These are phyloP conservation scores for Novumbra hubbsi DNA, from an alignment of 2,797 vertebrate genomes.

Conservation along the genomic window DNA sequence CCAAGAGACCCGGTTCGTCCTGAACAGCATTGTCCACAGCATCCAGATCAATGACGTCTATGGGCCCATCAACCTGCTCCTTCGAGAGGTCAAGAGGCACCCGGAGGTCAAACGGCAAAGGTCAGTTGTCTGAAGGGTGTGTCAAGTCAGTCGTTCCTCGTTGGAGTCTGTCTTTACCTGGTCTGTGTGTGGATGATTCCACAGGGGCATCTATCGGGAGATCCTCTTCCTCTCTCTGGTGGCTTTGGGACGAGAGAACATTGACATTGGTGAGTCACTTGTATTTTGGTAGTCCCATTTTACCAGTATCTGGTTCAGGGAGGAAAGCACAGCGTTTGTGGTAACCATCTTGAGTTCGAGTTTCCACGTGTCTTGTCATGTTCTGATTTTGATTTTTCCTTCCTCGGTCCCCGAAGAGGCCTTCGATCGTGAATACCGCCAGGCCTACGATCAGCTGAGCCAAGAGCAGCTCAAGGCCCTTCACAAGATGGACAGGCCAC, in stretches of 20 bases:
- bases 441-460: conserved; percentile 82
- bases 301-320: not conserved
- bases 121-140: conserved; percentile 59
- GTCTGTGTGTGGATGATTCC: conserved; percentile 6
- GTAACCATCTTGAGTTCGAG: not conserved
- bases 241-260: conserved; percentile 92
- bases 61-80: conserved; percentile 86
- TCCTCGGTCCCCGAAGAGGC: conserved; percentile 78
- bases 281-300: not conserved
- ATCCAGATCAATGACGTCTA: conserved; percentile 93
- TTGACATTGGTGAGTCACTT: conserved; percentile 87
- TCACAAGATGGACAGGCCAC: conserved; percentile 83
- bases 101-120: conserved; percentile 85
- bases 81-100: conserved; percentile 73
- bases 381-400: not conserved
- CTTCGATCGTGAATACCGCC: conserved; percentile 90
- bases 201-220: conserved; percentile 93
- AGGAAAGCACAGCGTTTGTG: no score
- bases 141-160: not conserved
- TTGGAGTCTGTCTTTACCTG: no score
- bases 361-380: not conserved
- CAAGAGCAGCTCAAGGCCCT: conserved; percentile 81
- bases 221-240: conserved; percentile 91
- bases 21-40: conserved; percentile 86
- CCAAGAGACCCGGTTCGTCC: conserved; percentile 80